Base-by-base conservation (phyloP, 2,888 invertebrate genomes). In the Nomada ferruginata region DNA sequence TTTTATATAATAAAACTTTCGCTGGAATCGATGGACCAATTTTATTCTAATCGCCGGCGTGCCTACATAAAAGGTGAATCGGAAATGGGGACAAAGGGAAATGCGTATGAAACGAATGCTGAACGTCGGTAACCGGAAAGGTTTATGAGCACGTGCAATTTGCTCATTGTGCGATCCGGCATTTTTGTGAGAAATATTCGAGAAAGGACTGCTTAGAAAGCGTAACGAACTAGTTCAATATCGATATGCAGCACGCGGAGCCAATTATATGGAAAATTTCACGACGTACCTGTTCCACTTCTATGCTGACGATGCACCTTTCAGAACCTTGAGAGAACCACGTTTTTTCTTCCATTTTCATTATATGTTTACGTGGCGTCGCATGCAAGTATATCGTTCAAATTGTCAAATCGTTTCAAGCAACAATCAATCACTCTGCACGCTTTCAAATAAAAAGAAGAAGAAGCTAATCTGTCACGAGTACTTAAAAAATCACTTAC, bases 261-360 rank as follows among this genome's bases (percentile, higher is more conserved):
- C 26, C 50, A 74, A 81, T 81, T 81, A 69, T 20, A 80, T 47
- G 74, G 63, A 79, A 72, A 80, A 80, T 63, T 72, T 63, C 26
- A 29, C 10, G 57, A 29, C 53, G 69, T 13, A 42, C 60, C 70
- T 42, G 74, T 44, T 73, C 83, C 55, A 76, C 69, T 86, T 85
- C 70, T 76, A 18, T 26, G 9, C 5, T 59, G 7, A 0, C 10
- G 15, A 50, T 36, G 11, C 64, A 36, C 69, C 50, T 84, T 84
- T 73, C 60, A 57, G 59, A 69, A 55, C 52, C 61, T 7, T n/a
- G 0, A 7, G 11, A 55, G 65, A 65, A 55, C 11, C 7, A 36
- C 36, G 7, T 36, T 36, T 7, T 36, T 36, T 36, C 36, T 36
- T 7, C 7, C 36, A 7, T 36, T 36, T 36, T 7, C 0, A 36